Conservation (phyloP, 2,888 invertebrate species). For the Ditylenchus weischeri region DNA sequence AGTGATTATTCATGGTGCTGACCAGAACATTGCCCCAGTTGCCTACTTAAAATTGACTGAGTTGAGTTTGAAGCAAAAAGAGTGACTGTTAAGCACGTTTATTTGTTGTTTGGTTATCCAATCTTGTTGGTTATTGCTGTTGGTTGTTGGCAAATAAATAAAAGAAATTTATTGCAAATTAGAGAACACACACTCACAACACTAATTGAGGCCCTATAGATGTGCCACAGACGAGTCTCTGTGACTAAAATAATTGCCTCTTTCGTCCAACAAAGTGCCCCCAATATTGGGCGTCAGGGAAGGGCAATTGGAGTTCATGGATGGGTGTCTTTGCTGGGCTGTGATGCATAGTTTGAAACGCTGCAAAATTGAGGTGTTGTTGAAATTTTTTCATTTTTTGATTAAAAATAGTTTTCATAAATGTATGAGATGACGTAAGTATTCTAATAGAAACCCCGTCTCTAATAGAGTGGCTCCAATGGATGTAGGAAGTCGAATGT, state of each 20-base stretch:
- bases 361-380: conserved; percentile 26
- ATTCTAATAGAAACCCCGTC: too few species aligned
- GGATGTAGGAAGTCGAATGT: too few species aligned
- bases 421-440: too few species aligned
- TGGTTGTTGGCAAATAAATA: too few species aligned
- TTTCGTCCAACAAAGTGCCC: not conserved
- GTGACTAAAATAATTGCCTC: conserved; percentile 5
- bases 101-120: too few species aligned
- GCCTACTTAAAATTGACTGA: conserved; percentile 85
- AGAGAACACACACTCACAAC: too few species aligned
- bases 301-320: conserved; percentile 31
- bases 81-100: too few species aligned
- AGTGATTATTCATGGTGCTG: conserved; percentile 72
- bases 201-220: not conserved
- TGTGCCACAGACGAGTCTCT: conserved; percentile 5
- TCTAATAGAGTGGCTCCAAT: too few species aligned
- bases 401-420: too few species aligned
- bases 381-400: not conserved
- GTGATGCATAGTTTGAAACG: conserved; percentile 42
- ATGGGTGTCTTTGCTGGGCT: conserved; percentile 42
- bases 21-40: conserved; percentile 88
- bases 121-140: too few species aligned
- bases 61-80: conserved; percentile 71
- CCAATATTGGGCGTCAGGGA: conserved; percentile 15
- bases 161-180: too few species aligned